Base-by-base conservation (phyloP, 2,113 vertebrate species). In the Murina feae region DNA sequence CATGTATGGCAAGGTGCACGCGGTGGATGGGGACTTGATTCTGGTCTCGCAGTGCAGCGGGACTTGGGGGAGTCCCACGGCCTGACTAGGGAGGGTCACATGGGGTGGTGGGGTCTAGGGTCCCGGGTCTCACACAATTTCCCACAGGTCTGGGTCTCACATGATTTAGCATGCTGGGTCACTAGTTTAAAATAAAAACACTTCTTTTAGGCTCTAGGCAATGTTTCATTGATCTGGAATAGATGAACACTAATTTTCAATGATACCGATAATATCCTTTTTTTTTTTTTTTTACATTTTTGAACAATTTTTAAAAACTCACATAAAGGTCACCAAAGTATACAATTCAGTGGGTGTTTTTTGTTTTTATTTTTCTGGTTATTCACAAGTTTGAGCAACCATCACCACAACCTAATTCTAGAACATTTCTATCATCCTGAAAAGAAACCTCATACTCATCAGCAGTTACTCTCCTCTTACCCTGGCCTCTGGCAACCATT, bases 171-270 rank as follows among this genome's bases (percentile, higher is more conserved):
- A n/a, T n/a, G n/a, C n/a, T n/a, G n/a, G n/a, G n/a, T n/a, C n/a
- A n/a, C n/a, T n/a, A n/a, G n/a, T 58, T 51, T 72, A 68, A 87
- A 93, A 93, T 9, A 86, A 35, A 89, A 72, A 91, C 37, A 44
- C 44, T 80, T 90, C n/a, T 87, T 75, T 72, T 69, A 63, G 42
- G 37, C 21, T 89, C n/a, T 5, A 82, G 28, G 30, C 37, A 28
- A 42, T 63, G 21, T 51, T 86, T 92, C 23, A 87, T 30, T 14
- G 63, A 68, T 74, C 18, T 76, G n/a, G 39, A 84, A 85, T 28
- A 93, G n/a, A 51, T 53, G 51, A 84, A 76, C 30, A 53, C 6
- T 85, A 79, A 88, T 74, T 42, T 88, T 94, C 17, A 69, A 75
- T n/a, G 88, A 89, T 63, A 66, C 0, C 63, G 49, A 13, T 37